A percentile compares a stretch with the other conserved stretches of the same genome.
Evolutionary conservation across 2,888 invertebrate species (phyloP).

Genomic region (Melinaea menophilus): DNA sequence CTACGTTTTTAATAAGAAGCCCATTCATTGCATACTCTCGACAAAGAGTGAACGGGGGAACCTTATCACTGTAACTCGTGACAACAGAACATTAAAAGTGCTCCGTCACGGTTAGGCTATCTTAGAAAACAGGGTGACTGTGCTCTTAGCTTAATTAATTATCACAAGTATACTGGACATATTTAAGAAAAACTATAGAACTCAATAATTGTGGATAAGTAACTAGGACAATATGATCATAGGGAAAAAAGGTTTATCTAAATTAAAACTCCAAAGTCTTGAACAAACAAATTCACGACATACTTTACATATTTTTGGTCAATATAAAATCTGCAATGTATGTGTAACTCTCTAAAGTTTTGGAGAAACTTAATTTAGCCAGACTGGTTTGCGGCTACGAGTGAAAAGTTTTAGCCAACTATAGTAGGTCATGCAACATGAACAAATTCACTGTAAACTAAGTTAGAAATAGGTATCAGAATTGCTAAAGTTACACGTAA

Average conservation of each 20-base stretch:
- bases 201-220: conserved; percentile 5
- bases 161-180: conserved; percentile 42
- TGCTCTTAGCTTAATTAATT: conserved; percentile 71
- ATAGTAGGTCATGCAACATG: too few species aligned
- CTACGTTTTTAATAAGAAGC: conserved; percentile 68
- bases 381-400: too few species aligned
- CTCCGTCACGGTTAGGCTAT: conserved; percentile 64
- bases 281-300: not conserved
- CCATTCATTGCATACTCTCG: conserved; percentile 67
- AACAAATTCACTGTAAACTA: too few species aligned
- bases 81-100: conserved; percentile 75
- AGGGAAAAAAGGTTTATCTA: not conserved
- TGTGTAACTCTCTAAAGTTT: not conserved
- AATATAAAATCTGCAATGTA: conserved; percentile 27
- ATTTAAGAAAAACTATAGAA: conserved; percentile 19
- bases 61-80: conserved; percentile 69
- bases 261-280: too few species aligned
- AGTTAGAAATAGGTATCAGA: too few species aligned
- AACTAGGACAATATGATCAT: not conserved
- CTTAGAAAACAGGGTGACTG: conserved; percentile 68
- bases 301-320: conserved; percentile 16
- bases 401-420: too few species aligned
- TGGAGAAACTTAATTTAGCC: too few species aligned
- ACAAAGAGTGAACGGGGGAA: conserved; percentile 49
- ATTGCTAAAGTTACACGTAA: too few species aligned